A percentile compares a stretch with the other conserved stretches of the same genome.
These are phyloP conservation scores for Eilema depressum DNA, from an alignment of 2,888 invertebrate species.

Conservation along the genomic window DNA sequence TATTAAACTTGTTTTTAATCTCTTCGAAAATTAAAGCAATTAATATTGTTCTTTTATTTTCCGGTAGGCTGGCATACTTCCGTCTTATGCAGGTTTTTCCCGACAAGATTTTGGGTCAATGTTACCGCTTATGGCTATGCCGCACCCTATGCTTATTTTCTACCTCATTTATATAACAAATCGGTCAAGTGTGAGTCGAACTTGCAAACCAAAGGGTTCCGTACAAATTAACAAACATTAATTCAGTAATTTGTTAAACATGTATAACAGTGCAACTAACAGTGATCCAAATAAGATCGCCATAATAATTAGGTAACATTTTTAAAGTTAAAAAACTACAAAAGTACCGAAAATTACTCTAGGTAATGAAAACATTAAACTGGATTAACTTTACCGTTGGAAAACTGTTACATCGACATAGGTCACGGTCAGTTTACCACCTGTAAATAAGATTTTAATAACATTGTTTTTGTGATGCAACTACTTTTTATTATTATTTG, in stretches of 20 bases:
- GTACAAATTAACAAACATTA: background rate
- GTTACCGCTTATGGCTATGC: background rate
- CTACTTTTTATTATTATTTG: too few species aligned
- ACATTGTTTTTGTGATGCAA: background rate
- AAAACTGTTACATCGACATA: conserved; percentile 1
- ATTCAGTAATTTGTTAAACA: too few species aligned
- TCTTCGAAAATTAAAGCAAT: background rate
- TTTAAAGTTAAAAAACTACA: background rate
- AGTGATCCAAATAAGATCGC: background rate
- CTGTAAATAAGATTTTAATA: background rate
- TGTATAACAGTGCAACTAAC: background rate
- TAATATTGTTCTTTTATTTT: background rate
- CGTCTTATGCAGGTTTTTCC: conserved; percentile 4
- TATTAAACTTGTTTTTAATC: background rate
- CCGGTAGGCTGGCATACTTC: conserved; percentile 5
- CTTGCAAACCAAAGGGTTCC: background rate
- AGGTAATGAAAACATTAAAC: background rate
- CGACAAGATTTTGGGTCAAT: background rate
- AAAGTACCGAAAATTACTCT: background rate
- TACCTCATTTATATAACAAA: background rate
- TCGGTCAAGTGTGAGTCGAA: background rate
- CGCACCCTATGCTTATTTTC: background rate
- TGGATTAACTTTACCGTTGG: background rate
- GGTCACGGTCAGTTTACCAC: background rate
- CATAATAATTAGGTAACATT: background rate